Evolutionary conservation across 2,888 invertebrate species (phyloP).

Genomic region (Pollenia labialis): DNA sequence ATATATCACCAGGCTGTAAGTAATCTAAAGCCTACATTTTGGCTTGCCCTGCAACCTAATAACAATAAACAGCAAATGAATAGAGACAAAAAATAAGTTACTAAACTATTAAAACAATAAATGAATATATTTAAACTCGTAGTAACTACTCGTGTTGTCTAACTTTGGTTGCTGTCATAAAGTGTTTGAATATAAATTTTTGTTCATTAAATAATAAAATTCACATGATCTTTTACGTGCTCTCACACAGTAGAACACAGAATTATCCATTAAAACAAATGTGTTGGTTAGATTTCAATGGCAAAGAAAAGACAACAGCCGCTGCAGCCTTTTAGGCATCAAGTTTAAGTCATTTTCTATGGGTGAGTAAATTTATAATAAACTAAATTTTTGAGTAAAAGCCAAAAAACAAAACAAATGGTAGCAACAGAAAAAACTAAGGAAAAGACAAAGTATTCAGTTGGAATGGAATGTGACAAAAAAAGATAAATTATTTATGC

Average conservation of each 20-base stretch:
- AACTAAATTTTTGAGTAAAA: constrained; percentile 51
- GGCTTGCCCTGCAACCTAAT: constrained; percentile 7
- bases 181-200: constrained; percentile 61
- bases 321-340: constrained; percentile 31
- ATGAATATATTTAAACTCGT: not conserved
- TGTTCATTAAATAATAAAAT: constrained; percentile 77
- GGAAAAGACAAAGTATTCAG: constrained; percentile 39
- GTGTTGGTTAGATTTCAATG: constrained; percentile 16
- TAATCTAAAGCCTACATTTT: not conserved
- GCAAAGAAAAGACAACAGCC: not conserved
- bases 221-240: constrained; percentile 72
- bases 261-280: not conserved
- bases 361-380: constrained; percentile 48
- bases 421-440: constrained; percentile 23
- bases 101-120: constrained; percentile 41
- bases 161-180: constrained; percentile 10
- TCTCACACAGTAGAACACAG: not conserved
- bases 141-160: constrained; percentile 5
- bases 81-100: constrained; percentile 32
- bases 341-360: constrained; percentile 29
- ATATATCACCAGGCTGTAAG: no score
- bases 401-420: constrained; percentile 62
- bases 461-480: constrained; percentile 43
- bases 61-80: constrained; percentile 40
- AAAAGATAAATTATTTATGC: constrained; percentile 62